phyloP scores from a whole-genome alignment of 2,113 vertebrate species.

The Falco punctatus region DNA sequence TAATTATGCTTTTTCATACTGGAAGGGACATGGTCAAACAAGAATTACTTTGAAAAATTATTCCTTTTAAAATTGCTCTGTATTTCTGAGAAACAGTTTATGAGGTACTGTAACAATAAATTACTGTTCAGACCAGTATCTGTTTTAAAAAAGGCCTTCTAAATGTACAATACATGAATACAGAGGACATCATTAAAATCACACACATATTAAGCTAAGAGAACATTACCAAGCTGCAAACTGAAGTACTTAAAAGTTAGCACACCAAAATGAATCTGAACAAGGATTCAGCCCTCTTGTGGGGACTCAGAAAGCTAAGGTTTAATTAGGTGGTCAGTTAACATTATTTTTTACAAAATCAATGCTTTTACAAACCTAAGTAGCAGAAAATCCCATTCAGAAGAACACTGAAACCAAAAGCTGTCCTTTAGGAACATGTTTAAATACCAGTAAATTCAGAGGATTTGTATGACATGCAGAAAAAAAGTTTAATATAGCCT shows the following conservation, averaged over 20 bases:
- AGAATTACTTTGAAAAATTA: neutral
- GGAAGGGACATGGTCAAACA: conserved; percentile 26
- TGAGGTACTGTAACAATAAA: conserved; percentile 11
- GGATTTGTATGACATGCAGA: neutral
- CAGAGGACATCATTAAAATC: neutral
- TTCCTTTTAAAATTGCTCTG: neutral
- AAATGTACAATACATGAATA: neutral
- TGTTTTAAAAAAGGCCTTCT: neutral
- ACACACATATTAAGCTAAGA: neutral
- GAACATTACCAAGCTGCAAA: neutral
- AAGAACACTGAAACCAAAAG: neutral
- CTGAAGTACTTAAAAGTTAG: neutral
- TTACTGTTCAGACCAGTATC: neutral
- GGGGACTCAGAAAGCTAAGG: neutral
- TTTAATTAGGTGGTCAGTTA: neutral
- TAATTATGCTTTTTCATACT: neutral
- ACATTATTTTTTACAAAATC: neutral
- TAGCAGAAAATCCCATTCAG: neutral
- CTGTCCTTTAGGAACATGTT: neutral
- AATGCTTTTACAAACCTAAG: neutral
- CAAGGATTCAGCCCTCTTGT: neutral
- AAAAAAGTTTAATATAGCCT: neutral
- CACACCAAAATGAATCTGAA: neutral
- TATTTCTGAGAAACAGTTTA: conserved; percentile 30
- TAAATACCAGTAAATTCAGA: neutral